Base-by-base conservation (phyloP, 2,113 vertebrate species). In the Apodemus speciosus region DNA sequence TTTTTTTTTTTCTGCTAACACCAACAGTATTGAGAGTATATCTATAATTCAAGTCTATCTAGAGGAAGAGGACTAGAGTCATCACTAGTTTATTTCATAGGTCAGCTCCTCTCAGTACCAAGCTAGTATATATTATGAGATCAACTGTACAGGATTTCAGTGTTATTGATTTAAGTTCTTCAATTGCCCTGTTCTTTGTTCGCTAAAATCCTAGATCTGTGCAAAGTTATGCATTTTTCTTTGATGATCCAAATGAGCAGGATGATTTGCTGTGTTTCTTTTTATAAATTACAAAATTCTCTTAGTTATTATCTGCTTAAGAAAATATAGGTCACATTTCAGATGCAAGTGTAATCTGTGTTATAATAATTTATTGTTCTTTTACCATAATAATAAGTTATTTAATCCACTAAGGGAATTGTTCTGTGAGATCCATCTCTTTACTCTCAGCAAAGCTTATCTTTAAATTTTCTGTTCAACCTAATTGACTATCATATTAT, bases 11-110 rank as follows among this genome's bases (percentile, higher is more conserved):
- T 88, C 49, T 92, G 62, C 56, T 89, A 66, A 93, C 40, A 88
- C 35, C 2, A 92, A 15, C 51, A 72, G 35, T 56, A 20, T 64
- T 87, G 49, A 90, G 27, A 38, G 4, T 71, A 15, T 86, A 81
- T 95, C 79, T 93, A 80, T 94, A 71, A 91, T 94, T 64, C 35
- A 95, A 84, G 93, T 95, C 27, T 93, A 66, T 93, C 86, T 15
- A 3, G 27, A 27, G 56, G 35, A 49, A 93, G 68, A 92, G 14
- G 62, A 88, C 25, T 25, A 0, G 0, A 90, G 77, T 84, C 89
- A 85, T 72, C 87, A 56, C n/a, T 71, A 72, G 51, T 89, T 92
- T 80, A 86, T 84, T 94, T 95, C 38, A 93, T 69, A 87, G 23
- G 58, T 60, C 38, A 66, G n/a, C 6, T 94, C 69, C 18, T 64